Conservation (phyloP, 2,113 vertebrate genomes). For the Penelope pileata region DNA sequence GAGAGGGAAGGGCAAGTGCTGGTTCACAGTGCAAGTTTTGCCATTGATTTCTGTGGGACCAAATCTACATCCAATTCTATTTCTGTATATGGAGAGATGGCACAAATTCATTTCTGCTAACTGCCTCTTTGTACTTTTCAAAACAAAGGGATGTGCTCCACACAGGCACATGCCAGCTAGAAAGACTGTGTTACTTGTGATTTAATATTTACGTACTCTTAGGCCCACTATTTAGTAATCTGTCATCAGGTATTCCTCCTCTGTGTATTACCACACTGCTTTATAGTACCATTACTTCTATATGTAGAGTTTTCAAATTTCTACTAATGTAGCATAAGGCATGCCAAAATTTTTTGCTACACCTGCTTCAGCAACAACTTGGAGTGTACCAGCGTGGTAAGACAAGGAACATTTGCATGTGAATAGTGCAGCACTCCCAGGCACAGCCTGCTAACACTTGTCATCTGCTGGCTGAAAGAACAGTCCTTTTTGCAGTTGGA, state of each 20-base stretch:
- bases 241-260: background rate
- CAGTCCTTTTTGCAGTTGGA: background rate
- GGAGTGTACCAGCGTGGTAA: background rate
- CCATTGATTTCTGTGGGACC: background rate
- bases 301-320: accelerated
- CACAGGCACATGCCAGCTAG: accelerated
- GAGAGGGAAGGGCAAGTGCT: background rate
- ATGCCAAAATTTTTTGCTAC: background rate
- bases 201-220: background rate
- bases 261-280: background rate
- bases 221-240: background rate
- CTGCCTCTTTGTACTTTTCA: background rate
- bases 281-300: background rate
- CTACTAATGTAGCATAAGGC: background rate
- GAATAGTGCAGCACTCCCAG: background rate
- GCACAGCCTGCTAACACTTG: background rate
- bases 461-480: background rate
- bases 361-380: background rate
- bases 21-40: background rate
- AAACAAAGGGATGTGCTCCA: background rate
- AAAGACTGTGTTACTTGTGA: background rate
- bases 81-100: background rate
- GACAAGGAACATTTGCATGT: background rate
- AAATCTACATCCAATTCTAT: background rate
- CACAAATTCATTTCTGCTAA: background rate